Conservation (phyloP, 2,113 vertebrate species). For the Trogon surrucura region DNA sequence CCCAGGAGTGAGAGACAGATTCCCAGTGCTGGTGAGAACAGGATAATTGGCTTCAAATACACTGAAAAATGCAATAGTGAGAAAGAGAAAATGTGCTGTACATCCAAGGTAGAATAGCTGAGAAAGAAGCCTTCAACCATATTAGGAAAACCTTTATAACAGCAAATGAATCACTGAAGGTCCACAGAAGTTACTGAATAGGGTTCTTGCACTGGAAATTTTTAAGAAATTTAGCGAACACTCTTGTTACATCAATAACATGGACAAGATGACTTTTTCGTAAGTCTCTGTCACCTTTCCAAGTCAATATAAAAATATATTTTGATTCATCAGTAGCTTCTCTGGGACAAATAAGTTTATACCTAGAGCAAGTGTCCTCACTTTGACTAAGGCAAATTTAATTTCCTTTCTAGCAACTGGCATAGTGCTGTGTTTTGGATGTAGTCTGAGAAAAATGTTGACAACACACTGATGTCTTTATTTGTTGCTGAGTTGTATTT, state of each 20-base stretch:
- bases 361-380: background rate
- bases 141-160: background rate
- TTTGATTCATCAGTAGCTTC: background rate
- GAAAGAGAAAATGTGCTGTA: background rate
- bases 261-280: background rate
- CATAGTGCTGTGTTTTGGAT: too few species aligned
- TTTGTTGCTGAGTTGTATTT: too few species aligned
- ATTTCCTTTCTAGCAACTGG: background rate
- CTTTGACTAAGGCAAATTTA: background rate
- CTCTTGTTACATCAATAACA: background rate
- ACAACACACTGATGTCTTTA: too few species aligned
- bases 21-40: background rate
- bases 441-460: too few species aligned
- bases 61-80: background rate
- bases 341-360: background rate
- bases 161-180: background rate
- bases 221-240: background rate
- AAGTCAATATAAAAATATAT: background rate
- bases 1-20: background rate
- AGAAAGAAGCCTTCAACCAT: background rate
- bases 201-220: background rate
- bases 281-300: background rate
- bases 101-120: fast-evolving
- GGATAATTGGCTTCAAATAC: background rate
- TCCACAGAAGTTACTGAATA: background rate